phyloP scores from a whole-genome alignment of 2,113 vertebrate species.

The Tretioscincus oriximinensis region DNA sequence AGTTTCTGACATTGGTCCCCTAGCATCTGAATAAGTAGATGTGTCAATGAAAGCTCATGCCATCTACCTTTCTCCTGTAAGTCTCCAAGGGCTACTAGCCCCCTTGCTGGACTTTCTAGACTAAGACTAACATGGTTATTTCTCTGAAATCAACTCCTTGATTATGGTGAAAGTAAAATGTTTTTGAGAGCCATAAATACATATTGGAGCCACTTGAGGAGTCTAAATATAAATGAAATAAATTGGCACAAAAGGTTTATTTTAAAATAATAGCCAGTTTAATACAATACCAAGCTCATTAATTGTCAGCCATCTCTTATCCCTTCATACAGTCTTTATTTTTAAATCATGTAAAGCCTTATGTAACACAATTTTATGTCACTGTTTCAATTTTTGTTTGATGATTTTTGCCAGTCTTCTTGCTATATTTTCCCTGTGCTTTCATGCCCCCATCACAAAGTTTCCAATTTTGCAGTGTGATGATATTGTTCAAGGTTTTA shows the following conservation, averaged over 20 bases:
- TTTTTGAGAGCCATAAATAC: background rate
- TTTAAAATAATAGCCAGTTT: background rate
- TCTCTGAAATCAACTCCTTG: no score
- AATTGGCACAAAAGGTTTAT: background rate
- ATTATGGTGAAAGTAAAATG: background rate
- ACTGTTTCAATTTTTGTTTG: constrained; percentile 1
- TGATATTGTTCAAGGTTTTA: background rate
- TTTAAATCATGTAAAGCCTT: background rate
- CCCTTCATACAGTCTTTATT: background rate
- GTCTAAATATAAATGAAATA: background rate
- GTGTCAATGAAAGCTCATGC: no score
- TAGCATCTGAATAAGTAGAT: no score
- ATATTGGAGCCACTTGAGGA: background rate
- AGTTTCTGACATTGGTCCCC: no score
- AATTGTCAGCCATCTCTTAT: background rate
- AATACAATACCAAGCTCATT: background rate
- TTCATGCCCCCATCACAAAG: no score
- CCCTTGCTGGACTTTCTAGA: no score
- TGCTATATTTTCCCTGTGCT: no score
- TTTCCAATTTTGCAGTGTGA: no score
- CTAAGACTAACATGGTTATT: no score
- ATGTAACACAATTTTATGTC: background rate
- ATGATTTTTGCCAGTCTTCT: no score
- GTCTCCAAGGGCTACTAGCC: no score
- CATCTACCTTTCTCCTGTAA: no score